Evolutionary conservation across 2,113 vertebrate genomes (phyloP), one percentile per base, ranked within the genome.

Genomic region (Thamnophis sirtalis): DNA sequence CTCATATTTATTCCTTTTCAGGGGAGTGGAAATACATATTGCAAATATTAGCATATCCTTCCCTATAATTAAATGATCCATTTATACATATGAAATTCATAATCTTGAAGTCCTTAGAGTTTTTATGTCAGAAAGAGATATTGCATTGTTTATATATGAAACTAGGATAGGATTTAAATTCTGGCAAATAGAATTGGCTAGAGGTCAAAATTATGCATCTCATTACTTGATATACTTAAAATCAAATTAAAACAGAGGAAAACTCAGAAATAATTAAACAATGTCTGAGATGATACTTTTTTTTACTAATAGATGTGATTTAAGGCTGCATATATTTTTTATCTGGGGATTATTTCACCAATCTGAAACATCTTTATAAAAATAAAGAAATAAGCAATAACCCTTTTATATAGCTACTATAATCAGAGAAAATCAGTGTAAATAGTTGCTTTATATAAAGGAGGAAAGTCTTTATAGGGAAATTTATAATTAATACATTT

Each of bases 211-310:
- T 94, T 91, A 95, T 93, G 89, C 88, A 87, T 94, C 93, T 49
- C 73, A 85, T 94, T 94, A 50, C 21, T 63, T 53, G 84, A 96
- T 94, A 91, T 90, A 92, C 92, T 94, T 89, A 90, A 94, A 93
- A 93, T 92, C n/a, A 89, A 92, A 92, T 49, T 86, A 95, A 93
- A 95, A 93, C 53, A 94, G 55, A 89, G 91, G 92, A 73, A 86
- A 94, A 86, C 86, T 95, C 60, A 94, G 89, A 95, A 91, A 80
- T 80, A 89, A 73, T 89, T 90, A 86, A 80, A 38, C 68, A 3
- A 3, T 38, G 17, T 73, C 88, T 50, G 56, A 50, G 92, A 95
- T 94, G 84, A 92, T 88, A 28, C 0, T 89, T 91, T 88, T 89
- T 89, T 89, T n/a, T 87, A 94, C 94, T 87, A 92, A 92, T 10